phyloP scores from a whole-genome alignment of 2,888 invertebrate genomes.

The Cotesia congregata region DNA sequence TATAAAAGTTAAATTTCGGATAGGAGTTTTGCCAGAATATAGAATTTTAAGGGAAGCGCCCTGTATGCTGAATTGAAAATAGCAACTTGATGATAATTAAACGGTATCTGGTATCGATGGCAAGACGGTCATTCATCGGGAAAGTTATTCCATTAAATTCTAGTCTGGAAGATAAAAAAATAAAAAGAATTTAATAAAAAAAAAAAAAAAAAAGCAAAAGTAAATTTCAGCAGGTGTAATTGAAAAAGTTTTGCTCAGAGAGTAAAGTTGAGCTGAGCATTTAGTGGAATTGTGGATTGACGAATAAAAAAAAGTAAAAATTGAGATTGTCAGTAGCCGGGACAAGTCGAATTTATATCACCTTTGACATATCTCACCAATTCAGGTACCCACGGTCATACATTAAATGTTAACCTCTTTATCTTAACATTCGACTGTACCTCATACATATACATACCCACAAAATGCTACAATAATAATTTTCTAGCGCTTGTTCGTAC shows the following conservation, averaged over 20 bases:
- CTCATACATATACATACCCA: not conserved
- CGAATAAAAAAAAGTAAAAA: not conserved
- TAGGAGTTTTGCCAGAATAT: too few relatives aligned
- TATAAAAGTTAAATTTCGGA: too few relatives aligned
- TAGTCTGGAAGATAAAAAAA: not conserved
- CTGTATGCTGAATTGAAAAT: not conserved
- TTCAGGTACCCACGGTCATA: not conserved
- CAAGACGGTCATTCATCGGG: not conserved
- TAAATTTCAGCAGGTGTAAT: not conserved
- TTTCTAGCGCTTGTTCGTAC: not conserved
- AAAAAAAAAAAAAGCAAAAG: not conserved
- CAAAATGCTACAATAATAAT: not conserved
- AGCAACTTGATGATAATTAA: not conserved
- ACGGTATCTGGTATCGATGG: not conserved
- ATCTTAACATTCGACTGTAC: not conserved
- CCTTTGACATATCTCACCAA: not conserved
- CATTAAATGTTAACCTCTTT: not conserved
- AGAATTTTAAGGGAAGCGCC: too few relatives aligned
- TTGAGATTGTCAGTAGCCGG: not conserved
- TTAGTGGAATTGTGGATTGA: not conserved
- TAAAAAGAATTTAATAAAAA: not conserved
- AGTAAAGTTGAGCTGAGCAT: not conserved
- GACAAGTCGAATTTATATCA: not conserved
- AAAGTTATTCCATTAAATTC: not conserved
- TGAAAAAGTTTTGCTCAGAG: not conserved